phyloP scores from a whole-genome alignment of 2,113 vertebrate genomes.

The Ginglymostoma cirratum region DNA sequence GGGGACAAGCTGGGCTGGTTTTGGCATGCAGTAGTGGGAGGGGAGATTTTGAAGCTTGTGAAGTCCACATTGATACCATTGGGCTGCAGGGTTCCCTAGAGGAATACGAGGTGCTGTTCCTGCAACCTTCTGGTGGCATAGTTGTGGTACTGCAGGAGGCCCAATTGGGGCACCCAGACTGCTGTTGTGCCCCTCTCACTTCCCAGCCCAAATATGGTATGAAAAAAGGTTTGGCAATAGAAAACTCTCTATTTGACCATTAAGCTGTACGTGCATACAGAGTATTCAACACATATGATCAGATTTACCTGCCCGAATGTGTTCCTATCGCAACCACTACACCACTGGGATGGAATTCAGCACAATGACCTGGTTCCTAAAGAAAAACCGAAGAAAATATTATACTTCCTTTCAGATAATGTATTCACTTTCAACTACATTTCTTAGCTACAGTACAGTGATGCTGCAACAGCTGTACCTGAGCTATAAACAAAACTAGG shows the following conservation, averaged over 20 bases:
- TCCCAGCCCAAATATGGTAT: not conserved
- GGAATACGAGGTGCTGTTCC: no score
- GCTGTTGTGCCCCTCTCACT: not conserved
- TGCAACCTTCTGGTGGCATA: no score
- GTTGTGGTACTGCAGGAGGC: no score
- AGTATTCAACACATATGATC: not conserved
- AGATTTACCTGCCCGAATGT: conserved; percentile 82
- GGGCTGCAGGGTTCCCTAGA: no score
- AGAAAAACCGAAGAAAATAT: conserved; percentile 37
- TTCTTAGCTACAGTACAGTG: not conserved
- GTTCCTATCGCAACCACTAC: conserved; percentile 91
- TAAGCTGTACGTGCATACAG: not conserved
- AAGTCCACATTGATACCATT: no score
- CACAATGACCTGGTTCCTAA: conserved; percentile 94
- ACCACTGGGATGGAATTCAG: conserved; percentile 95
- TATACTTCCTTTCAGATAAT: not conserved
- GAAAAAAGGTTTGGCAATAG: not conserved
- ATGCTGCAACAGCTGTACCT: not conserved
- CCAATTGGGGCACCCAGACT: not conserved
- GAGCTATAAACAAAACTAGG: not conserved
- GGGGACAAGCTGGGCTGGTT: no score
- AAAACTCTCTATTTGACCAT: not conserved
- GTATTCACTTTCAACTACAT: not conserved
- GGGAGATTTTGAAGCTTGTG: no score
- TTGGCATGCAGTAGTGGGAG: no score